These are phyloP conservation scores for Drosophila novamexicana DNA, from an alignment of 1,140 invertebrate species.

Conservation along the genomic window DNA sequence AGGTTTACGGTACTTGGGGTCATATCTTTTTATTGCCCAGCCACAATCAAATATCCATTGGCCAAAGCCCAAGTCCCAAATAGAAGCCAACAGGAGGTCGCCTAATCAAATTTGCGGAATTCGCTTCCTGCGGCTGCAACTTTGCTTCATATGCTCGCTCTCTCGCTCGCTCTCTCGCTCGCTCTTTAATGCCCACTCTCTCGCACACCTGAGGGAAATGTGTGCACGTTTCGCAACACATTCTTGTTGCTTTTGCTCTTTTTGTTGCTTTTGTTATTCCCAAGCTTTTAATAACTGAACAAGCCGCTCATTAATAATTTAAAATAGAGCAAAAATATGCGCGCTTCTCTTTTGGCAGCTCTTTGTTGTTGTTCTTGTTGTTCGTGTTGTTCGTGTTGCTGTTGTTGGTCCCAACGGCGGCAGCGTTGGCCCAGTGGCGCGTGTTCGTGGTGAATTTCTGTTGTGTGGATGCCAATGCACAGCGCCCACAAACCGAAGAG, in stretches of 20 bases:
- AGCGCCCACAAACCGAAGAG: conserved; percentile 16
- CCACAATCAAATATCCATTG: conserved; percentile 46
- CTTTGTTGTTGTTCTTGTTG: background rate
- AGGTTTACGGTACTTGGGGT: conserved; percentile 32
- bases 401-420: conserved; percentile 20
- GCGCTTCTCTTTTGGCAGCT: conserved; percentile 43
- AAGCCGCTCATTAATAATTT: conserved; percentile 83
- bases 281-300: conserved; percentile 83
- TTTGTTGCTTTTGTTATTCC: conserved; percentile 58
- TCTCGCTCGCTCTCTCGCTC: background rate
- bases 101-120: conserved; percentile 70
- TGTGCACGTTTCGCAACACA: conserved; percentile 23
- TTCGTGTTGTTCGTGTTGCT: background rate
- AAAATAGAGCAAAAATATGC: conserved; percentile 79
- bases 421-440: conserved; percentile 46
- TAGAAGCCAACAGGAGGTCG: conserved; percentile 38
- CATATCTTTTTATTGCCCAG: conserved; percentile 44
- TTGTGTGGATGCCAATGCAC: conserved; percentile 40
- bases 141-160: background rate
- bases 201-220: conserved; percentile 18
- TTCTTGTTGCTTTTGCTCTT: conserved; percentile 22
- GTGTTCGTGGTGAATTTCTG: conserved; percentile 54
- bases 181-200: background rate
- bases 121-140: conserved; percentile 36
- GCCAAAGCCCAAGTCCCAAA: background rate